Percentiles rank a stretch among this genome's conserved stretches.
These are phyloP conservation scores for Rhogogaster chlorosoma DNA, from an alignment of 2,888 invertebrate species.

Conservation along the genomic window DNA sequence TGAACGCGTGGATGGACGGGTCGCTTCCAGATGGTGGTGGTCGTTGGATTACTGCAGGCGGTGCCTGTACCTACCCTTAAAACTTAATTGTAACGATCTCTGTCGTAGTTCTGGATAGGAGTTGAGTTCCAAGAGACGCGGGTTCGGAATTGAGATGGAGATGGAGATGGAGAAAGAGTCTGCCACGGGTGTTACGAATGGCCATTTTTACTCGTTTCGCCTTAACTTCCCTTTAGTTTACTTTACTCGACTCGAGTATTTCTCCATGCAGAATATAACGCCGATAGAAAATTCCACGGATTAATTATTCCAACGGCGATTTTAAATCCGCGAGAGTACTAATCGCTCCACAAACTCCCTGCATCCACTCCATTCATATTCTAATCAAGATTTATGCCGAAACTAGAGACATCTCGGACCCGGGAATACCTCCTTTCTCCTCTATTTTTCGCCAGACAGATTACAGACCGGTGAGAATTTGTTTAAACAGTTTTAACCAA, in stretches of 20 bases:
- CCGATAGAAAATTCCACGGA: too few species aligned
- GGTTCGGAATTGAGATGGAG: background rate
- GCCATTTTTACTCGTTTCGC: constrained; percentile 7
- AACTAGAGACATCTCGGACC: too few species aligned
- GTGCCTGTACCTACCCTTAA: background rate
- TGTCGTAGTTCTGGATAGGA: background rate
- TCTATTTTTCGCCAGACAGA: too few species aligned
- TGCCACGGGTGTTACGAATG: background rate
- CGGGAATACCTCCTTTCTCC: too few species aligned
- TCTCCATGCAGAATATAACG: too few species aligned
- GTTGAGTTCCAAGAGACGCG: background rate
- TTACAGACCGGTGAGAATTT: background rate
- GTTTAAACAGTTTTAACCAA: background rate
- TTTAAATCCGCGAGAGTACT: too few species aligned
- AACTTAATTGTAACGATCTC: constrained; percentile 39
- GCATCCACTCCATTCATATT: too few species aligned
- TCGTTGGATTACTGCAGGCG: constrained; percentile 23
- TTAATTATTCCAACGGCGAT: too few species aligned
- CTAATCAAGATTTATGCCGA: too few species aligned
- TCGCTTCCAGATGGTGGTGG: constrained; percentile 13
- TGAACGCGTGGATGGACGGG: background rate
- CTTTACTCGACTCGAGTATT: too few species aligned
- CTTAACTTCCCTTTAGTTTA: background rate
- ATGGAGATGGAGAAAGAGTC: background rate
- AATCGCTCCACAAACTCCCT: too few species aligned